Conservation (phyloP, 1,140 invertebrate species). For the Coelopa frigida region DNA sequence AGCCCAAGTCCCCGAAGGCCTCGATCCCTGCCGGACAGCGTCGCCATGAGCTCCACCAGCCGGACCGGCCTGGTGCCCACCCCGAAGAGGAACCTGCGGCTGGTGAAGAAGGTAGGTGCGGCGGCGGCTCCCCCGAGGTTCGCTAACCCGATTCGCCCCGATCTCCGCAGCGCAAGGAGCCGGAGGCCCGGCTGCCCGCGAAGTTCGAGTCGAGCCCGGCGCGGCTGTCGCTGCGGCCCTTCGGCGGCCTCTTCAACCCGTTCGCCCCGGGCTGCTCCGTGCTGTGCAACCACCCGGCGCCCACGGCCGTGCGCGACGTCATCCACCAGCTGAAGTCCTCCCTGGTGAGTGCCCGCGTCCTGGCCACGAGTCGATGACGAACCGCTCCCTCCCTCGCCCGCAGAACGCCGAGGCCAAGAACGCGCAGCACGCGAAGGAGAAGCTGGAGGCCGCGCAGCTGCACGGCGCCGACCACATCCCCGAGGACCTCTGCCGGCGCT, state of each 20-base stretch:
- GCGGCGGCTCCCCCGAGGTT: neutral
- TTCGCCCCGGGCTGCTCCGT: conserved; percentile 70
- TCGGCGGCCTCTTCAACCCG: conserved; percentile 70
- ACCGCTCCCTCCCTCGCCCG: neutral
- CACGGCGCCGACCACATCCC: conserved; percentile 46
- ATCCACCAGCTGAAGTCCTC: conserved; percentile 63
- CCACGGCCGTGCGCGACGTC: conserved; percentile 63
- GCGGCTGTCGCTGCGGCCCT: conserved; percentile 54
- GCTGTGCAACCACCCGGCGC: conserved; percentile 73
- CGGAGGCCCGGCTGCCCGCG: conserved; percentile 20
- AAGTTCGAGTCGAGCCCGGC: conserved; percentile 35
- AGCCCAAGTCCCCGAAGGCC: no score
- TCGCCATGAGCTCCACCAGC: conserved; percentile 33
- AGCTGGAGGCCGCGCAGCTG: neutral
- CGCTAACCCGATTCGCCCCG: neutral
- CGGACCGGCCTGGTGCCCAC: conserved; percentile 37
- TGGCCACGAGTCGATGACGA: no score
- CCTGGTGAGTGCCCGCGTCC: conserved; percentile 49
- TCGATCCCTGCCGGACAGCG: conserved; percentile 28
- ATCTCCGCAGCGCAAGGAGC: neutral
- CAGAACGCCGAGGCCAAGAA: conserved; percentile 14
- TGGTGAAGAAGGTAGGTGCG: conserved; percentile 27
- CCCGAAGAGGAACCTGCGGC: conserved; percentile 27
- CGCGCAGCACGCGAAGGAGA: conserved; percentile 17
- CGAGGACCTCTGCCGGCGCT: conserved; percentile 57